Evolutionary conservation across 2,888 invertebrate species (phyloP).

Genomic region (Rhamnusium bicolor): DNA sequence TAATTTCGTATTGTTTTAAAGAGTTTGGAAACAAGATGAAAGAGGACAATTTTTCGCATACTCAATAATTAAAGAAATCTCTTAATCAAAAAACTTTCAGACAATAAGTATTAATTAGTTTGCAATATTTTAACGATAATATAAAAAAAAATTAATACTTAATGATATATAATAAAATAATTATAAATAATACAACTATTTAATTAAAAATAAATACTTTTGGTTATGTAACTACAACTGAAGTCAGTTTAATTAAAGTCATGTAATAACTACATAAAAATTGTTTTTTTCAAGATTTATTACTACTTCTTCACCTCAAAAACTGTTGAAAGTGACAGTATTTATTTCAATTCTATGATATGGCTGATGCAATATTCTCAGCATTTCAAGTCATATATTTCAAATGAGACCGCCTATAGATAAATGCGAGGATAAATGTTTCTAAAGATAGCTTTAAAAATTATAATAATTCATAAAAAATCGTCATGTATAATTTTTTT

Average conservation of each 20-base stretch:
- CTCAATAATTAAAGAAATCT: too few relatives aligned
- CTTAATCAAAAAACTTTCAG: background rate
- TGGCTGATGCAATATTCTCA: conserved; percentile 10
- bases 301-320: conserved; percentile 6
- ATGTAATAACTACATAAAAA: background rate
- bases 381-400: background rate
- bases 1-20: too few relatives aligned
- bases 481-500: too few relatives aligned
- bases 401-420: background rate
- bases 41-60: too few relatives aligned
- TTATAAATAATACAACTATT: background rate
- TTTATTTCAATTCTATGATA: background rate
- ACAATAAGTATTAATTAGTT: background rate
- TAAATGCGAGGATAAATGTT: background rate
- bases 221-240: background rate
- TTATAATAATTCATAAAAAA: too few relatives aligned
- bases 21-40: too few relatives aligned
- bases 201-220: background rate
- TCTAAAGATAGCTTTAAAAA: background rate
- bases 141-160: background rate
- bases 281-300: background rate
- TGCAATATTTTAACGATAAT: background rate
- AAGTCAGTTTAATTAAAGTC: background rate
- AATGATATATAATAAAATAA: background rate
- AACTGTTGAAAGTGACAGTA: conserved; percentile 10